Evolutionary conservation across 2,888 invertebrate genomes (phyloP).

Genomic region (Ceramica pisi): DNA sequence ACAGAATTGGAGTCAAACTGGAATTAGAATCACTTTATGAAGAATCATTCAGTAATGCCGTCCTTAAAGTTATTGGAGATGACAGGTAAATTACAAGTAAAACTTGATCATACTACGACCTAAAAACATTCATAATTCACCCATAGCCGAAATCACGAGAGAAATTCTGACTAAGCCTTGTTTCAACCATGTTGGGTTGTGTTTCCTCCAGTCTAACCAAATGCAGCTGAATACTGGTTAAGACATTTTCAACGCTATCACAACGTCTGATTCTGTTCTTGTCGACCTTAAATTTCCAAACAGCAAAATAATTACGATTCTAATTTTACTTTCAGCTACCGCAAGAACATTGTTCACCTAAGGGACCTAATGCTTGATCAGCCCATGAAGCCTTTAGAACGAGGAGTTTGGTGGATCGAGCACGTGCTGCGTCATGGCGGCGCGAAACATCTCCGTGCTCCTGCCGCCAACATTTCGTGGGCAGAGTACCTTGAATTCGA

Average conservation of each 20-base stretch:
- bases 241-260: too few species aligned
- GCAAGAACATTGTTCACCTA: conserved; percentile 50
- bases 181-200: too few species aligned
- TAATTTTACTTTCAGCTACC: conserved; percentile 28
- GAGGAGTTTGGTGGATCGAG: conserved; percentile 84
- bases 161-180: too few species aligned
- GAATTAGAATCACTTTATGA: conserved; percentile 70
- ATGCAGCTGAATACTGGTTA: too few species aligned
- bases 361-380: conserved; percentile 76
- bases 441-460: conserved; percentile 79
- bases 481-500: conserved; percentile 69
- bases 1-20: conserved; percentile 72
- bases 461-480: conserved; percentile 71
- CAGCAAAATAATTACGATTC: neutral
- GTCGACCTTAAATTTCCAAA: too few species aligned
- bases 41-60: conserved; percentile 68
- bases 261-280: too few species aligned
- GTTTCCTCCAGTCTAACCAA: too few species aligned
- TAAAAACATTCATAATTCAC: neutral
- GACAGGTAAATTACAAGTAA: conserved; percentile 65
- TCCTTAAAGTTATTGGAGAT: conserved; percentile 70
- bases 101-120: neutral
- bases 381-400: conserved; percentile 77
- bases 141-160: too few species aligned
- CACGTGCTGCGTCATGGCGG: conserved; percentile 78